A percentile compares a stretch with the other conserved stretches of the same genome.
Conservation (phyloP, 2,113 vertebrate genomes). For the Todiramphus chloris region DNA sequence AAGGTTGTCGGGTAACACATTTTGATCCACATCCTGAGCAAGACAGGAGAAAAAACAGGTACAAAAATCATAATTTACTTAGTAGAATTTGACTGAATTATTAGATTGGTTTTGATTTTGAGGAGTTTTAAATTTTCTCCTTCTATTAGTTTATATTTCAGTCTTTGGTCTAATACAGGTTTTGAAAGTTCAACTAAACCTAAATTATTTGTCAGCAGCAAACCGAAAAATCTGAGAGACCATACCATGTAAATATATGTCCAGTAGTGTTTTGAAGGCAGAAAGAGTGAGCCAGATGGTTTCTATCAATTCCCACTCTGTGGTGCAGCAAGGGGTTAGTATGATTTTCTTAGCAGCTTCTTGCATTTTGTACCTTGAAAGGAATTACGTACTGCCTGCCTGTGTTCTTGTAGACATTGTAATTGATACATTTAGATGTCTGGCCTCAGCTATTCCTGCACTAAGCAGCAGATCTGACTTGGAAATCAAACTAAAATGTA, state of each 20-base stretch:
- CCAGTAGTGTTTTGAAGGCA: conserved; percentile 3
- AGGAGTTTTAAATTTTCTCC: not conserved
- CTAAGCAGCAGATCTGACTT: not conserved
- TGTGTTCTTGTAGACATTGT: not conserved
- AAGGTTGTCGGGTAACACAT: not conserved
- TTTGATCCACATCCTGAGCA: not conserved
- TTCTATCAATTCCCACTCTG: conserved; percentile 29
- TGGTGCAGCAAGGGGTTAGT: not conserved
- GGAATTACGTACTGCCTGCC: not conserved
- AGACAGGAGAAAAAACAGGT: not conserved
- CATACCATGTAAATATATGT: not conserved
- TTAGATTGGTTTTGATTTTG: not conserved
- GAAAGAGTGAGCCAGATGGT: conserved; percentile 26
- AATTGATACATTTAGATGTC: not conserved
- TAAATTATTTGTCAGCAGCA: not conserved
- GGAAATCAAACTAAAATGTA: not conserved
- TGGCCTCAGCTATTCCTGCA: not conserved
- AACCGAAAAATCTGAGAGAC: conserved; percentile 12
- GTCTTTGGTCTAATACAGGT: not conserved
- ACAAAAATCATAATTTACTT: not conserved
- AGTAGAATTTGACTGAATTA: not conserved
- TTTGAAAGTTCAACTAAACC: not conserved
- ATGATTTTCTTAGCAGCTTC: conserved; percentile 28
- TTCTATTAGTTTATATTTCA: not conserved
- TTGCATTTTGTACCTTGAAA: conserved; percentile 46